These are phyloP conservation scores for Horisme vitalbata DNA, from an alignment of 2,888 invertebrate species.

Conservation along the genomic window DNA sequence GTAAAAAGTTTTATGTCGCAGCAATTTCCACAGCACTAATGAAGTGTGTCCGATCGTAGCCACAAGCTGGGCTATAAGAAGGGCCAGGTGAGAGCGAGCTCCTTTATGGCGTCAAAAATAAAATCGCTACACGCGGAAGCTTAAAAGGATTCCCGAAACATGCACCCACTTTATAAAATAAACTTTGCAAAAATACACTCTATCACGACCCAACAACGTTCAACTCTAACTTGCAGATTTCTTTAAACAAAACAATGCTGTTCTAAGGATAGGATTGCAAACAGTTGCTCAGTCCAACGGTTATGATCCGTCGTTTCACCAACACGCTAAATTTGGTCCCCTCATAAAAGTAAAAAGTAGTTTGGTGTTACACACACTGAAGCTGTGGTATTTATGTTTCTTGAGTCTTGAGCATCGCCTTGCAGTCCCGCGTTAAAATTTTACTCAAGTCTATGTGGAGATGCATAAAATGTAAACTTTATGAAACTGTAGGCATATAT, in stretches of 20 bases:
- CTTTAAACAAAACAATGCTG: slow-evolving; percentile 57
- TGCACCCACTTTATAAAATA: slow-evolving; percentile 50
- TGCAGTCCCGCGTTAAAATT: slow-evolving; percentile 31
- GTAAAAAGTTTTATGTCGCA: slow-evolving; percentile 44
- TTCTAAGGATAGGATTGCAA: slow-evolving; percentile 68
- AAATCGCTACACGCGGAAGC: slow-evolving; percentile 63
- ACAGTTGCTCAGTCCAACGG: slow-evolving; percentile 75
- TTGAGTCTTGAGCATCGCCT: slow-evolving; percentile 37
- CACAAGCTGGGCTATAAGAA: slow-evolving; percentile 52
- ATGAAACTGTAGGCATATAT: background rate
- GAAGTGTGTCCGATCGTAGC: slow-evolving; percentile 55
- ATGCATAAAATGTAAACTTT: slow-evolving; percentile 13
- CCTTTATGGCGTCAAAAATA: slow-evolving; percentile 63
- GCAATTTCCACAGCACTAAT: slow-evolving; percentile 49
- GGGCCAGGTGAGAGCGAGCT: slow-evolving; percentile 59
- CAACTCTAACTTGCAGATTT: slow-evolving; percentile 38
- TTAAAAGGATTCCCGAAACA: slow-evolving; percentile 52
- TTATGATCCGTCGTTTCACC: slow-evolving; percentile 75
- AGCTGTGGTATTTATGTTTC: slow-evolving; percentile 55
- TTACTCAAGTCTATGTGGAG: slow-evolving; percentile 23
- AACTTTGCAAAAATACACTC: slow-evolving; percentile 41
- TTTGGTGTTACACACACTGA: slow-evolving; percentile 62
- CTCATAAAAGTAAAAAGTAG: slow-evolving; percentile 75
- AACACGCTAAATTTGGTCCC: slow-evolving; percentile 75
- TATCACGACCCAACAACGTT: slow-evolving; percentile 41